A percentile compares a stretch with the other conserved stretches of the same genome.
These are phyloP conservation scores for Synanthedon myopaeformis DNA, from an alignment of 2,888 invertebrate genomes.

Conservation along the genomic window DNA sequence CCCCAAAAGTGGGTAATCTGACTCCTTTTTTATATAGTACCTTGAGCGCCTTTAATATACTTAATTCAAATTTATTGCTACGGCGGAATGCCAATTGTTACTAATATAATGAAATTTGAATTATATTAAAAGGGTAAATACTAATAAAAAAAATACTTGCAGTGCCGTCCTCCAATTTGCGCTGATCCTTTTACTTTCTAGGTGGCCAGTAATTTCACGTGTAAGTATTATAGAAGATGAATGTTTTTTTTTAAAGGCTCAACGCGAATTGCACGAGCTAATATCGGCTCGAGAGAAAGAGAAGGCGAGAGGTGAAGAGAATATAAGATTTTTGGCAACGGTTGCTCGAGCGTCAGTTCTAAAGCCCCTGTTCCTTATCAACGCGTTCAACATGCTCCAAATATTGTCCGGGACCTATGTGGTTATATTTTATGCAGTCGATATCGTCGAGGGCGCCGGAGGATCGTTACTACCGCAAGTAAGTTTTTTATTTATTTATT, in stretches of 20 bases:
- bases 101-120: too few species aligned
- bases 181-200: too few species aligned
- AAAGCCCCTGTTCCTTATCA: slow-evolving; percentile 80
- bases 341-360: slow-evolving; percentile 72
- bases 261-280: slow-evolving; percentile 73
- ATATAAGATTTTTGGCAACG: slow-evolving; percentile 62
- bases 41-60: too few species aligned
- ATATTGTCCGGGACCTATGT: slow-evolving; percentile 81
- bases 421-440: slow-evolving; percentile 83
- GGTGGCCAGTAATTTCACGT: too few species aligned
- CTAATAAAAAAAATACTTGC: too few species aligned
- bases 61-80: too few species aligned
- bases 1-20: too few species aligned
- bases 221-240: too few species aligned
- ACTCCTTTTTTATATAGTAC: too few species aligned
- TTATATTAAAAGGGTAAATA: too few species aligned
- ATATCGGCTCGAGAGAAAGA: slow-evolving; percentile 72
- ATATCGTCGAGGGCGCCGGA: slow-evolving; percentile 74
- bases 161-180: too few species aligned
- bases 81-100: too few species aligned
- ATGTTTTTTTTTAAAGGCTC: slow-evolving; percentile 47
- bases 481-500: slow-evolving; percentile 10
- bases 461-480: slow-evolving; percentile 53
- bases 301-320: slow-evolving; percentile 52
- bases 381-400: slow-evolving; percentile 79